Evolutionary conservation across 2,888 invertebrate species (phyloP).

Genomic region (Mesorhabditis spiculigera): DNA sequence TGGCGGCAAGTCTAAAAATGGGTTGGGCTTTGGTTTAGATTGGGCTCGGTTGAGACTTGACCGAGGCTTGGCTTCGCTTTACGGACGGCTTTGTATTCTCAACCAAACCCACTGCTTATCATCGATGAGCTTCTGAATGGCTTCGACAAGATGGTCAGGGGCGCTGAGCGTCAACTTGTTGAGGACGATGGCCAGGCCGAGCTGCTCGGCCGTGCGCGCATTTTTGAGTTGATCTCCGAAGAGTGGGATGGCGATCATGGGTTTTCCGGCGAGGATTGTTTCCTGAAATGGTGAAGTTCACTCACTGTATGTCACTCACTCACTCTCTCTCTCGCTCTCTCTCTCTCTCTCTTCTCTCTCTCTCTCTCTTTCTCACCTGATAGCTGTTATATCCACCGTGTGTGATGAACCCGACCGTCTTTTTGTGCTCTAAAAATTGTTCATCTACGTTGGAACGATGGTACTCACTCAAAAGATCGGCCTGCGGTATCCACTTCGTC

Average conservation of each 20-base stretch:
- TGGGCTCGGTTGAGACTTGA: background rate
- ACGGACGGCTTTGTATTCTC: too few relatives aligned
- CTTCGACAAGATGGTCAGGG: background rate
- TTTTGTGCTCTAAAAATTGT: conserved; percentile 66
- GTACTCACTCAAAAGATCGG: conserved; percentile 29
- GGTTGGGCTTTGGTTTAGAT: background rate
- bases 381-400: conserved; percentile 73
- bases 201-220: conserved; percentile 33
- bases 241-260: conserved; percentile 35
- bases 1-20: conserved; percentile 19
- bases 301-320: too few relatives aligned
- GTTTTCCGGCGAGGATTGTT: conserved; percentile 33
- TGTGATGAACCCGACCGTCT: conserved; percentile 71
- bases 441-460: too few relatives aligned
- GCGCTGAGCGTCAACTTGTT: background rate
- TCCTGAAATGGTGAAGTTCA: conserved; percentile 19
- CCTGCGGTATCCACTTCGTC: conserved; percentile 44
- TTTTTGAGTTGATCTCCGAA: conserved; percentile 44
- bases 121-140: conserved; percentile 14
- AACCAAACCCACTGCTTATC: conserved; percentile 13
- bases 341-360: too few relatives aligned
- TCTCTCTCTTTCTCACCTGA: too few relatives aligned
- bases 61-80: too few relatives aligned
- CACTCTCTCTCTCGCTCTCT: too few relatives aligned
- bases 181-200: conserved; percentile 22